These are phyloP conservation scores for Brachionus rotundiformis DNA, from an alignment of 1,140 invertebrate species.

Conservation along the genomic window DNA sequence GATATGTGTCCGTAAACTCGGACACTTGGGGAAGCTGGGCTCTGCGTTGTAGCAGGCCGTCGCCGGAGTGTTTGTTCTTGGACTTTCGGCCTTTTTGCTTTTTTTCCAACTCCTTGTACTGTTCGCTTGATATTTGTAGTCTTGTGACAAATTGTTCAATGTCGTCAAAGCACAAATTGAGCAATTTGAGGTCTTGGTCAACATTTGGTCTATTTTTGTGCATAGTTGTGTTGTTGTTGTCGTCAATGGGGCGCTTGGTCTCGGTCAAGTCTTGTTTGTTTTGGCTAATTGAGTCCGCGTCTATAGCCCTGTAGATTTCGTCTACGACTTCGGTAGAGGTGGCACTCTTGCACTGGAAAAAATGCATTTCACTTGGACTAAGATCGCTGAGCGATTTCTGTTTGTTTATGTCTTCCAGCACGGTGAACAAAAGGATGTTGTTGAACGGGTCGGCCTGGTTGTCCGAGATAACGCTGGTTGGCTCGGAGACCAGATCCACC, in stretches of 20 bases:
- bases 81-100: conserved; percentile 10
- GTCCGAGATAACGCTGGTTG: neutral
- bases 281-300: neutral
- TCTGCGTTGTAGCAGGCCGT: conserved; percentile 16
- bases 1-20: conserved; percentile 25
- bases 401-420: neutral
- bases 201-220: neutral
- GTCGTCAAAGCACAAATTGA: conserved; percentile 39
- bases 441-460: neutral
- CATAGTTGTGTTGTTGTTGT: neutral
- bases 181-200: conserved; percentile 8
- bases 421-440: conserved; percentile 22
- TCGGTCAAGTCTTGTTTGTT: neutral
- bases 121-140: conserved; percentile 29
- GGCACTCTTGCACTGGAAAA: conserved; percentile 20
- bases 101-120: conserved; percentile 33
- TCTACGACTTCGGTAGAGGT: conserved; percentile 10
- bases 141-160: conserved; percentile 34
- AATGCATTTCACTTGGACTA: conserved; percentile 34
- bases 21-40: neutral
- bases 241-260: neutral
- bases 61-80: neutral
- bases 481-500: neutral
- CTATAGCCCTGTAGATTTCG: conserved; percentile 12
- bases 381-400: neutral